A percentile compares a stretch with the other conserved stretches of the same genome.
Conservation (phyloP, 2,888 invertebrate species). For the Drosophila mimetica region DNA sequence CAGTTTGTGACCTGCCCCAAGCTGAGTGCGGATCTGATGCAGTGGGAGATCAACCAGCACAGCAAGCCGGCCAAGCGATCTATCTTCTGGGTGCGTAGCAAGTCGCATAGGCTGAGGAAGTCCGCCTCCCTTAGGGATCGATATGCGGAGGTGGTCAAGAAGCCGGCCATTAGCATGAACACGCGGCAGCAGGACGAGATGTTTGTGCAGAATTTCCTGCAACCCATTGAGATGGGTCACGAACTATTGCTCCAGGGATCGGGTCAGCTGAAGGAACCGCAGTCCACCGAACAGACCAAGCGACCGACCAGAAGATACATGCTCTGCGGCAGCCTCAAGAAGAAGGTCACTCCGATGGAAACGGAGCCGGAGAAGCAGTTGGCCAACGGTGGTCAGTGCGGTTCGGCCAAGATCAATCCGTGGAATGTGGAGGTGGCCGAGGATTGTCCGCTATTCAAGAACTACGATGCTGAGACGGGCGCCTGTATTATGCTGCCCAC, state of each 20-base stretch:
- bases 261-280: conserved; percentile 58
- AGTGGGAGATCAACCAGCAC: conserved; percentile 81
- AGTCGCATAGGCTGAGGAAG: conserved; percentile 82
- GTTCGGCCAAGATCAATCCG: conserved; percentile 61
- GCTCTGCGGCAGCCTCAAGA: conserved; percentile 83
- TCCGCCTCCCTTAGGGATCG: conserved; percentile 82
- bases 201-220: conserved; percentile 83
- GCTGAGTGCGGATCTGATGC: conserved; percentile 83
- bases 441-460: conserved; percentile 82
- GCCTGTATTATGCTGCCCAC: conserved; percentile 85
- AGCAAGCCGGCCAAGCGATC: conserved; percentile 81
- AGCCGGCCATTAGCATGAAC: conserved; percentile 83
- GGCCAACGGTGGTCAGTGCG: conserved; percentile 67
- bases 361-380: conserved; percentile 79
- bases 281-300: conserved; percentile 59
- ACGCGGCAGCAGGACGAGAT: conserved; percentile 83
- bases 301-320: conserved; percentile 77
- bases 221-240: conserved; percentile 82
- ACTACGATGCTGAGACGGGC: conserved; percentile 84
- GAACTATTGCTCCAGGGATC: conserved; percentile 43
- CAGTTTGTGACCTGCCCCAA: conserved; percentile 86
- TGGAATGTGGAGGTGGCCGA: conserved; percentile 79
- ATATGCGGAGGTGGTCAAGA: conserved; percentile 82
- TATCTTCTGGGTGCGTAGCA: conserved; percentile 83
- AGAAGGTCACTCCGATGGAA: conserved; percentile 84